Conservation (phyloP, 2,888 invertebrate species). For the Hydroisotoma schaefferi region DNA sequence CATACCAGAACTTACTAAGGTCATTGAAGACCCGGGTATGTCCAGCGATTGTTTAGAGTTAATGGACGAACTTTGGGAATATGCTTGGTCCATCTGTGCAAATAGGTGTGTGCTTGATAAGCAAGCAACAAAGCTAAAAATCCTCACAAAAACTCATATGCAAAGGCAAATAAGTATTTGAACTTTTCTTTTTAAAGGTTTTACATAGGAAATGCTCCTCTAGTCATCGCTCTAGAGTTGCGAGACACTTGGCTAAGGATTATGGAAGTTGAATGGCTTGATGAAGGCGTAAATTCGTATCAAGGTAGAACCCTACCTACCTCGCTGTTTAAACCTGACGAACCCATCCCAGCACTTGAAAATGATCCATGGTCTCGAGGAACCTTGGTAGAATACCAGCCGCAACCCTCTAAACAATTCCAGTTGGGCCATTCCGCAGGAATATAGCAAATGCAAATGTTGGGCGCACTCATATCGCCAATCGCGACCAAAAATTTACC, state of each 20-base stretch:
- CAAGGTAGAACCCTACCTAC: conserved; percentile 2
- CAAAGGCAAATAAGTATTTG: too few relatives aligned
- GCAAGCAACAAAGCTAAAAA: too few relatives aligned
- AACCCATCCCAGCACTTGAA: conserved; percentile 24
- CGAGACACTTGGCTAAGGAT: conserved; percentile 33
- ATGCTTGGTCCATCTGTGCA: conserved; percentile 28
- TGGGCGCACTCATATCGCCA: not conserved
- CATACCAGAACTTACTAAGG: too few relatives aligned
- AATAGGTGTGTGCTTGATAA: too few relatives aligned
- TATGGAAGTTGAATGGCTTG: conserved; percentile 30
- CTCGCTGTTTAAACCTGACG: conserved; percentile 21
- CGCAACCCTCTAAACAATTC: too few relatives aligned
- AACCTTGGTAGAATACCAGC: too few relatives aligned
- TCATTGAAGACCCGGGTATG: too few relatives aligned
- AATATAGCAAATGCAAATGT: not conserved
- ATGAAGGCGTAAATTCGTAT: conserved; percentile 10
- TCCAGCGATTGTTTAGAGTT: too few relatives aligned
- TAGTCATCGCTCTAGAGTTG: conserved; percentile 18
- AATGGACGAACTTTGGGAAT: conserved; percentile 19
- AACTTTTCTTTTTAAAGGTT: conserved; percentile 34
- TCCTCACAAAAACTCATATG: too few relatives aligned
- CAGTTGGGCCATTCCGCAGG: too few relatives aligned
- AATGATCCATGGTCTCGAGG: conserved; percentile 35
- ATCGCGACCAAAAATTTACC: not conserved
- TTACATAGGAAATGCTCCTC: conserved; percentile 20